Percentiles rank a stretch among this genome's conserved stretches.
phyloP scores from a whole-genome alignment of 2,113 vertebrate species.

The Nipponia nippon region DNA sequence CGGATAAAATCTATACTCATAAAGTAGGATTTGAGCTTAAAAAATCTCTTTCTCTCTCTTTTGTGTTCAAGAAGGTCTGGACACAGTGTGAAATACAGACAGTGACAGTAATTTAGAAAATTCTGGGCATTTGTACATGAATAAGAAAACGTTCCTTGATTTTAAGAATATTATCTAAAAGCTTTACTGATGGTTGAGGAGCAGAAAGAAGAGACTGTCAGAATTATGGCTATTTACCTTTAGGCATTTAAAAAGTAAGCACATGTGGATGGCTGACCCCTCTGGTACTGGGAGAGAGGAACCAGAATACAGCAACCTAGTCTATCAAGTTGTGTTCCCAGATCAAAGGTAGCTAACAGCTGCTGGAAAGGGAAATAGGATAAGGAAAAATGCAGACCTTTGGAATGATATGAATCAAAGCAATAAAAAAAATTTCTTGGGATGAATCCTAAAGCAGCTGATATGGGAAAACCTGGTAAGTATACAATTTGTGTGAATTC shows the following conservation, averaged over 20 bases:
- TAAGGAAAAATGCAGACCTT: slow-evolving; percentile 22
- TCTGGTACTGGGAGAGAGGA: not conserved
- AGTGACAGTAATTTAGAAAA: not conserved
- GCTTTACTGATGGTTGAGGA: not conserved
- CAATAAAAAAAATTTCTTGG: not conserved
- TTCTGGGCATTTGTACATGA: not conserved
- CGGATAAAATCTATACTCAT: not conserved
- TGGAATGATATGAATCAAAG: slow-evolving; percentile 37
- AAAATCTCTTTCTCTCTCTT: not conserved
- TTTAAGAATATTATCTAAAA: not conserved
- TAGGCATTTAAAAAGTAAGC: not conserved
- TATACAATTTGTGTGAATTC: not conserved
- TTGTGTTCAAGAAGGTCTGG: not conserved
- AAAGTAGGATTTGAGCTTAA: not conserved
- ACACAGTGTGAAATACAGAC: not conserved
- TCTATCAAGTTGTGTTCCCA: slow-evolving; percentile 11
- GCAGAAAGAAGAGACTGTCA: not conserved
- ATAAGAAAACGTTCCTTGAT: not conserved
- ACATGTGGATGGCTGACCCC: slow-evolving; percentile 8
- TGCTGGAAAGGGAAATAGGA: slow-evolving; percentile 40
- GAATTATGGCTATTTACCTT: not conserved
- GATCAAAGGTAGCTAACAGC: slow-evolving; percentile 58
- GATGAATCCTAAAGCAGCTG: slow-evolving; percentile 1
- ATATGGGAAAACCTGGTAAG: slow-evolving; percentile 6
- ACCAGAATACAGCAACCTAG: slow-evolving; percentile 30